Base-by-base conservation (phyloP, 2,888 invertebrate species). In the Branchinecta sandiegonensis region DNA sequence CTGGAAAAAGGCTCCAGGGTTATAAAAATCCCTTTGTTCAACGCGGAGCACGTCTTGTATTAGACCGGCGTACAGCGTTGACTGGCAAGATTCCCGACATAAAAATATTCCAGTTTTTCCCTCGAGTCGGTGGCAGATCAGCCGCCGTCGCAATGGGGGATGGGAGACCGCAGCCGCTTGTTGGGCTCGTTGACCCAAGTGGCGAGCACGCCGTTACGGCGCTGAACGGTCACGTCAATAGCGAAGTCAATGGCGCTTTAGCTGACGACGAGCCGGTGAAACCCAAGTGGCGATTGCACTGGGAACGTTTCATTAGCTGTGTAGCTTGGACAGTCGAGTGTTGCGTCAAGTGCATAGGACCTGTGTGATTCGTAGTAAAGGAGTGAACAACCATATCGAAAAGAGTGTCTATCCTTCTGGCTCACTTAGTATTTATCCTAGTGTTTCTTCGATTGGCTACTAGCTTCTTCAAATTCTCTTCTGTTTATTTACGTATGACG, bases 331-430 rank as follows among this genome's bases (percentile, higher is more conserved):
- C 63, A 56, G 66, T 63, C 47, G 66, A 48, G 7, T 69, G 66
- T 56, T 69, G 69, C 47, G 65, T 74, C 65, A 73, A 72, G 70
- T 74, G 74, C 68, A 71, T 74, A 65, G 74, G 74, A 65, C 74
- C 74, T 37, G 72, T 73, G 17, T 73, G 69, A 71, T 37, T 6
- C 37, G 37, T 37, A 37, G 37, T 37, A 37, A 37, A 37, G 37
- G 6, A 56, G 63, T 17, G 23, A 56, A 17, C 63, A 56, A 23
- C n/a, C 63, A 56, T 56, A 56, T 56, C 63, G 63, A 56, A n/a
- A 10, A 9, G 63, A 37, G 37, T 37, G 37, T 37, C 37, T 37
- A 37, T 37, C 37, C 6, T 37, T 37, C 37, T 37, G 37, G 37
- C 37, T 37, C 37, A 37, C 37, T 37, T 6, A 37, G 37, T 37